Conservation (phyloP, 2,888 invertebrate genomes). For the Dyspetes luteomarginatus region DNA sequence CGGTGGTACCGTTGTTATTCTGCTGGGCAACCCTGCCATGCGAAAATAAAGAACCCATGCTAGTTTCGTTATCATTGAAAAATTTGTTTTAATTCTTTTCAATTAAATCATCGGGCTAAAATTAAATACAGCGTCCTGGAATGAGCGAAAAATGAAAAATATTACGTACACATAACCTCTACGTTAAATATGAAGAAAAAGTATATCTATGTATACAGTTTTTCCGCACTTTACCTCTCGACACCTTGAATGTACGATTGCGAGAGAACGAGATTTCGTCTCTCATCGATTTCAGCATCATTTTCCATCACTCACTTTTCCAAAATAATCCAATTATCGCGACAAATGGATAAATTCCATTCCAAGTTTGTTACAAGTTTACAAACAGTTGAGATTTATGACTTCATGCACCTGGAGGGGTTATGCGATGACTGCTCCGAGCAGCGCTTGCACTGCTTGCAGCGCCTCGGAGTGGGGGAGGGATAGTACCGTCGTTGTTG, state of each 20-base stretch:
- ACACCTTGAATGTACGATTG: slow-evolving; percentile 65
- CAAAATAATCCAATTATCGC: background rate
- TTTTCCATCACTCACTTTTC: slow-evolving; percentile 42
- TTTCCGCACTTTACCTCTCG: slow-evolving; percentile 64
- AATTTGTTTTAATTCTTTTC: slow-evolving; percentile 39
- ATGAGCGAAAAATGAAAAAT: slow-evolving; percentile 44
- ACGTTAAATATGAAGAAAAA: background rate
- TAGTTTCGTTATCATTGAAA: slow-evolving; percentile 54
- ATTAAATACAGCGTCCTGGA: slow-evolving; percentile 58
- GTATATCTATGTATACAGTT: slow-evolving; percentile 7
- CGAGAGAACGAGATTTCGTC: slow-evolving; percentile 56
- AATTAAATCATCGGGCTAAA: slow-evolving; percentile 46
- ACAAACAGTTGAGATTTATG: too few relatives aligned
- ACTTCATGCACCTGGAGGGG: too few relatives aligned
- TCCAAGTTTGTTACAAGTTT: slow-evolving; percentile 27
- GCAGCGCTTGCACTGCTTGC: too few relatives aligned
- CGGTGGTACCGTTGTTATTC: slow-evolving; percentile 31
- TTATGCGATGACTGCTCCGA: too few relatives aligned
- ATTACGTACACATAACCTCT: slow-evolving; percentile 62
- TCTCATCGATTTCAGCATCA: background rate
- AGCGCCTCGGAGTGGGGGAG: too few relatives aligned
- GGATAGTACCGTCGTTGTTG: too few relatives aligned
- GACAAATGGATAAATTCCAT: background rate
- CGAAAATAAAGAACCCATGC: slow-evolving; percentile 66
- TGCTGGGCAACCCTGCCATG: slow-evolving; percentile 61